A percentile compares a stretch with the other conserved stretches of the same genome.
Evolutionary conservation across 2,113 vertebrate genomes (phyloP).

Genomic region (Connochaetes taurinus): DNA sequence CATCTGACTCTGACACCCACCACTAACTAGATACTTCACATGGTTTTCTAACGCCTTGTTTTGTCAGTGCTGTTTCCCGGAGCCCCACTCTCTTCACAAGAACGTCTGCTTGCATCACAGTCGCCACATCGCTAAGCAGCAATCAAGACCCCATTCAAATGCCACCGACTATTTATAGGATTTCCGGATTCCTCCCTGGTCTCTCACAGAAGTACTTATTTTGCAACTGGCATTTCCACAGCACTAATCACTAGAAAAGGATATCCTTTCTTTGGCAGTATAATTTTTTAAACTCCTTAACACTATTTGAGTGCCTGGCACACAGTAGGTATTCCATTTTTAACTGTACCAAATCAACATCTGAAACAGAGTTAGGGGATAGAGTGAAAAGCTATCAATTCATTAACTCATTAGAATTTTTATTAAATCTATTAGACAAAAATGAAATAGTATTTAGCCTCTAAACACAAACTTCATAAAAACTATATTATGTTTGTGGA

Average conservation of each 20-base stretch:
- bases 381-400: not conserved
- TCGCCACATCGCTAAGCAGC: not conserved
- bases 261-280: not conserved
- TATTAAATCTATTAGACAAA: slow-evolving; percentile 11
- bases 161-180: not conserved
- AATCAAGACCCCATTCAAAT: not conserved
- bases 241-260: not conserved
- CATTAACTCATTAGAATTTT: not conserved
- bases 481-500: not conserved
- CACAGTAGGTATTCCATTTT: not conserved
- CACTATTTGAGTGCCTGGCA: not conserved
- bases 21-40: not conserved
- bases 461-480: slow-evolving; percentile 1
- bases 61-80: not conserved
- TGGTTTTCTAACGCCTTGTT: not conserved
- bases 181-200: not conserved
- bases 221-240: not conserved
- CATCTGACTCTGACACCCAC: not conserved
- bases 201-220: not conserved
- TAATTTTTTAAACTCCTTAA: not conserved
- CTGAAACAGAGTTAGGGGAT: not conserved
- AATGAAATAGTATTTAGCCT: not conserved
- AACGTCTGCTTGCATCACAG: not conserved
- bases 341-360: not conserved
- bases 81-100: not conserved